These are phyloP conservation scores for Caenorhabditis angaria DNA, from an alignment of 2,888 invertebrate genomes.

Conservation along the genomic window DNA sequence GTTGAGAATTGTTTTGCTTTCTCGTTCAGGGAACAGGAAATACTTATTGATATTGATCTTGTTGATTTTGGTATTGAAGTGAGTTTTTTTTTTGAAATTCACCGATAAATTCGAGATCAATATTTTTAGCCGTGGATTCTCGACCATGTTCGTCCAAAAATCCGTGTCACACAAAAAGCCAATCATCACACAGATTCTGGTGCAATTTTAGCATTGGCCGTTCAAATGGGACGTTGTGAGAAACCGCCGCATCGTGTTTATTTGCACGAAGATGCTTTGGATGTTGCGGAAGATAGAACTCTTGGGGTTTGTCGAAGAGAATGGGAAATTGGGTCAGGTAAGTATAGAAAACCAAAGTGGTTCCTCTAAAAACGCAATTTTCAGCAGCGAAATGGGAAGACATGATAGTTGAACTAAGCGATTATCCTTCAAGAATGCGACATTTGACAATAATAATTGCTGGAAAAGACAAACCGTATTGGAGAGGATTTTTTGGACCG, in stretches of 20 bases:
- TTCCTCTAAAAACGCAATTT: neutral
- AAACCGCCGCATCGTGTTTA: neutral
- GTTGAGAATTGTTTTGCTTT: conserved; percentile 4
- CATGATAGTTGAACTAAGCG: neutral
- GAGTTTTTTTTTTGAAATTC: neutral
- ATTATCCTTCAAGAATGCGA: conserved; percentile 29
- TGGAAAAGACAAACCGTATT: conserved; percentile 19
- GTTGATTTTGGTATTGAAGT: neutral
- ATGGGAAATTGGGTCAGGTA: too few species aligned
- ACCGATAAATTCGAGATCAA: neutral
- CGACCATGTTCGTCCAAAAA: neutral
- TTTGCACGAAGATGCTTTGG: too few species aligned
- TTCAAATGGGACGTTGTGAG: neutral
- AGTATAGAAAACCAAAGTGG: neutral
- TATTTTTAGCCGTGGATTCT: conserved; percentile 1
- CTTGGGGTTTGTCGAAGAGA: too few species aligned
- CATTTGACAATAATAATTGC: conserved; percentile 14
- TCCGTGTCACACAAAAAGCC: neutral
- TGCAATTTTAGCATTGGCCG: neutral
- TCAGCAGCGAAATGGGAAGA: conserved; percentile 1
- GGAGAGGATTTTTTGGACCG: conserved; percentile 31
- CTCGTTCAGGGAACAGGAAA: neutral
- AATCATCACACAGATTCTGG: conserved; percentile 1
- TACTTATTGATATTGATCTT: neutral
- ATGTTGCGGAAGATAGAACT: too few species aligned